phyloP scores from a whole-genome alignment of 2,797 vertebrate genomes.

The Picus viridis region DNA sequence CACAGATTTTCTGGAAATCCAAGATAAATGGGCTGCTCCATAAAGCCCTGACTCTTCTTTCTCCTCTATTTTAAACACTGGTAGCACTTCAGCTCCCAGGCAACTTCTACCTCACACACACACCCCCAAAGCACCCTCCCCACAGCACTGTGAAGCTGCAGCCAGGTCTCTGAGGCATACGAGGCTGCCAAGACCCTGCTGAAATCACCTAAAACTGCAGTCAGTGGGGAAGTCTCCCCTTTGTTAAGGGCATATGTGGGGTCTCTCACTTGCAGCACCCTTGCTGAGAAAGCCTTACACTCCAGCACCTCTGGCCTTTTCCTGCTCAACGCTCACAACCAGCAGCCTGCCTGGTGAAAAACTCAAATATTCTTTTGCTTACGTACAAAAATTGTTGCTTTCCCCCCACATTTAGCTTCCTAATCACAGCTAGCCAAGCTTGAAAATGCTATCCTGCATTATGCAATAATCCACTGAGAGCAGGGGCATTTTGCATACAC shows the following conservation, averaged over 20 bases:
- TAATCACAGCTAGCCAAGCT: slow-evolving; percentile 50
- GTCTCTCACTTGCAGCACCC: fast-evolving
- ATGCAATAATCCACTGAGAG: slow-evolving; percentile 42
- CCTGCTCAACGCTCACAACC: neutral
- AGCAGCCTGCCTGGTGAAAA: neutral
- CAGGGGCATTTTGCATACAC: neutral
- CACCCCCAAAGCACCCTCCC: neutral
- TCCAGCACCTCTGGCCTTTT: neutral
- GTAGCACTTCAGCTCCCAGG: neutral
- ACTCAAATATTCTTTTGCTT: neutral
- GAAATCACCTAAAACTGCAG: neutral
- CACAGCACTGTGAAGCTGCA: neutral
- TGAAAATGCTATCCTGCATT: slow-evolving; percentile 49
- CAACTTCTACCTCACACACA: fast-evolving
- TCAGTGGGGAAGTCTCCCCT: fast-evolving
- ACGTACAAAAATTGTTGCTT: slow-evolving; percentile 27
- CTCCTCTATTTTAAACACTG: neutral
- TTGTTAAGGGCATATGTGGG: fast-evolving
- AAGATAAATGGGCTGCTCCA: slow-evolving; percentile 17
- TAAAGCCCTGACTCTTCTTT: neutral
- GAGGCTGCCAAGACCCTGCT: neutral
- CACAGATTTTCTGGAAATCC: slow-evolving; percentile 59
- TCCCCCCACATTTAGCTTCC: slow-evolving; percentile 32
- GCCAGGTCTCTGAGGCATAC: neutral
- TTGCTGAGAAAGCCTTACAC: neutral